Evolutionary conservation across 2,888 invertebrate species (phyloP), one percentile per base, ranked within the genome.

Genomic region (Eulithis testata): DNA sequence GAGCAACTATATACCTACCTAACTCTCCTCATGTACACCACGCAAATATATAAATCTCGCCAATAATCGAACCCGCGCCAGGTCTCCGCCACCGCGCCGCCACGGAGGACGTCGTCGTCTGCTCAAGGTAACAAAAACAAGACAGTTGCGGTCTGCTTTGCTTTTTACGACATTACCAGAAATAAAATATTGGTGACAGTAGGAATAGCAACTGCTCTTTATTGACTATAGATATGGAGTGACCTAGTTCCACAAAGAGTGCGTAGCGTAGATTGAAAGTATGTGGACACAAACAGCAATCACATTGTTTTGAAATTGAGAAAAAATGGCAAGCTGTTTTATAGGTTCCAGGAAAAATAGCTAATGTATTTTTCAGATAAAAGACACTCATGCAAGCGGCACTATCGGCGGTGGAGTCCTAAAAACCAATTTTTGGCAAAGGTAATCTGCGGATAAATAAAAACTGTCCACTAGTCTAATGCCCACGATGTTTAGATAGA

Each of bases 371-470:
- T 82, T 81, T 55, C 81, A 88, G 88, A 78, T 80, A 7, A 85
- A 80, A 73, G 84, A 87, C 68, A 82, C 82, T 9, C 81, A 81
- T 63, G 63, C 63, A 14, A 82, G 82, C 69, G 74, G 60, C 49
- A 74, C 63, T 37, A 65, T 65, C 40, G 62, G 66, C n/a, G 69
- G 77, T 65, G 73, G 77, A 59, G 65, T 75, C 56, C 60, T 73
- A 61, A 83, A 75, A 65, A 73, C 68, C 59, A 70, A 69, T 36
- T 74, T 73, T 60, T 78, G 76, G 73, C 76, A 78, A 73, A 85
- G 86, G 86, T 86, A 77, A 54, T 8, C 11, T 45, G 36, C 11
- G 7, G 36, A 9, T 12, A 36, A 51, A 57, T 14, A 36, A 45
- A 27, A 5, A 31, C 31, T 31, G 6, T 31, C 31, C 31, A 4